These are phyloP conservation scores for Acanthurus lineatus DNA, from an alignment of 2,797 vertebrate species.

Conservation along the genomic window DNA sequence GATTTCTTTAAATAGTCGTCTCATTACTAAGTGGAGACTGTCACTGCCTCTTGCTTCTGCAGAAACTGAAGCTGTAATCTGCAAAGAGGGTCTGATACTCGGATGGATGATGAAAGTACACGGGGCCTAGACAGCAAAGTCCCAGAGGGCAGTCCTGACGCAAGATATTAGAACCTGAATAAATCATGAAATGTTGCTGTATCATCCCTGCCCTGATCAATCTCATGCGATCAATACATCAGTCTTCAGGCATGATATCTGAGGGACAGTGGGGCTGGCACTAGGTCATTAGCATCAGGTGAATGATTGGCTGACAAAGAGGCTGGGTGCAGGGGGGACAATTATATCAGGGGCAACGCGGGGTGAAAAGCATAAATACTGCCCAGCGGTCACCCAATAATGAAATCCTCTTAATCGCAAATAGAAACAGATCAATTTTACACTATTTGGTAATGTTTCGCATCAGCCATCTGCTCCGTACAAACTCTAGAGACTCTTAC, in stretches of 20 bases:
- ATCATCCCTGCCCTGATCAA: constrained; percentile 85
- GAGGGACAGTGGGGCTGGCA: constrained; percentile 69
- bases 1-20: constrained; percentile 50
- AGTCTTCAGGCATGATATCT: constrained; percentile 81
- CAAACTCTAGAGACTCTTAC: constrained; percentile 28
- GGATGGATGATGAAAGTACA: constrained; percentile 74
- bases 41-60: constrained; percentile 34
- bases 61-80: constrained; percentile 59
- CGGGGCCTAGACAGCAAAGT: constrained; percentile 46
- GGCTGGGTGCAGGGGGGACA: neutral
- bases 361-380: constrained; percentile 70
- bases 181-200: constrained; percentile 86
- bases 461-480: constrained; percentile 53
- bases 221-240: constrained; percentile 84
- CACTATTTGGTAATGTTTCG: constrained; percentile 42
- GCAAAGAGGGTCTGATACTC: constrained; percentile 62
- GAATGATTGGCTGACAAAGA: constrained; percentile 77
- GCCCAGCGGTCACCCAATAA: constrained; percentile 63
- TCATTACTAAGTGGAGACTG: constrained; percentile 43
- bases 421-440: constrained; percentile 60
- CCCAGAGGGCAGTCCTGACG: constrained; percentile 70
- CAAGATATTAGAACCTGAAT: constrained; percentile 82
- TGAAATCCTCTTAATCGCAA: constrained; percentile 58
- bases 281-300: constrained; percentile 82
- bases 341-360: constrained; percentile 54